Base-by-base conservation (phyloP, 2,888 invertebrate genomes). In the Caenorhabditis zanzibari region DNA sequence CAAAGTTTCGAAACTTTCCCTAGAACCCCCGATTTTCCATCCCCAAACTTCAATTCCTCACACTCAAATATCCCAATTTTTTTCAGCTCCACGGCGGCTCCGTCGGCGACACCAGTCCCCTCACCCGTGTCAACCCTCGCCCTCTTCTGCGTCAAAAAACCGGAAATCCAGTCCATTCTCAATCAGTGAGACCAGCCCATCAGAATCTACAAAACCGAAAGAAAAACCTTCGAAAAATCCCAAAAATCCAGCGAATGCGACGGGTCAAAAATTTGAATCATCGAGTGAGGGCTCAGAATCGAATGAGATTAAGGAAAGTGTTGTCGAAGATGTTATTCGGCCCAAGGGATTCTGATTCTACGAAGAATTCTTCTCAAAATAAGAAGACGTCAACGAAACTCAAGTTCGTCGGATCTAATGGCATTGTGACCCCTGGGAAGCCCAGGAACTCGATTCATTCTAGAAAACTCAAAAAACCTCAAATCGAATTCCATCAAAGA, bases 311-410 rank as follows among this genome's bases (percentile, higher is more conserved):
- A 4, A 38, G 77, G 24, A 77, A 77, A 28, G 77, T 77, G n/a
- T 19, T 71, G 1, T 77, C 77, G 14, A 77, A 77, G n/a, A 71
- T 77, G 77, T 7, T 77, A 19, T 77, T 77, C 32, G 68, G 77
- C 6, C 52, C 69, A 28, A 24, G 77, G 24, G 77, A 71, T 38
- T 35, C 68, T 7, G 68, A 71, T 28, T 22, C 28, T 9, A 19
- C 59, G 19, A 59, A 41, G 63, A 44, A 26, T n/a, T 49, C 75
- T 19, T 47, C 47, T 47, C 47, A 0, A 10, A 47, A 19, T 6
- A 19, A 19, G 19, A 41, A 41, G 16, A 9, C 44, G 2, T 32
- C 10, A n/a, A 58, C 66, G 2, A 76, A 76, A 52, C 54, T 63
- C 12, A 69, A 47, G n/a, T 71, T 77, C 22, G 77, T 77, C 6